These are phyloP conservation scores for Rhabdornis inornatus DNA, from an alignment of 2,113 vertebrate species.

Conservation along the genomic window DNA sequence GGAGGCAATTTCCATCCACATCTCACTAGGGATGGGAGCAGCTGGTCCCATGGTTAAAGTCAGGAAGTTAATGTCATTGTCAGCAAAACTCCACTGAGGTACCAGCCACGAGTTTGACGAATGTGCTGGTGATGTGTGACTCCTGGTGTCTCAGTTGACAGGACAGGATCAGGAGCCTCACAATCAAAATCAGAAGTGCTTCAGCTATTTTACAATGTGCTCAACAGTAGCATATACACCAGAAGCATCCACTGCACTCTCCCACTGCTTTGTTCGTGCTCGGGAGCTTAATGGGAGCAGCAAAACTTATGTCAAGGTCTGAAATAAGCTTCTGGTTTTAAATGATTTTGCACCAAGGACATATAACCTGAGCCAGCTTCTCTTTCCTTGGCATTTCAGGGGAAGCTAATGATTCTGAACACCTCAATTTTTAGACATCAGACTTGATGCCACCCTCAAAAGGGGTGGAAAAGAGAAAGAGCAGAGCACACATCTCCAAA, in stretches of 20 bases:
- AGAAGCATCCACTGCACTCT: background rate
- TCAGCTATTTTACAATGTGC: background rate
- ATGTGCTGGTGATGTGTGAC: background rate
- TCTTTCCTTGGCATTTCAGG: background rate
- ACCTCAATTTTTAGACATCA: background rate
- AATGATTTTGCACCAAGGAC: background rate
- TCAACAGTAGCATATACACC: accelerated
- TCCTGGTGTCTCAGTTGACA: background rate
- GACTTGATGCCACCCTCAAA: background rate
- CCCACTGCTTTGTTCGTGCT: background rate
- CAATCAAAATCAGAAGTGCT: background rate
- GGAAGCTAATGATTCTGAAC: background rate
- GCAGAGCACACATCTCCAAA: background rate
- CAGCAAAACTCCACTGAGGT: background rate
- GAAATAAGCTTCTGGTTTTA: background rate
- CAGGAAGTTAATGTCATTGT: background rate
- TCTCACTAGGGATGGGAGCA: background rate
- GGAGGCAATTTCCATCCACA: background rate
- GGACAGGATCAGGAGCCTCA: background rate
- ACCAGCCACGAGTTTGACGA: background rate
- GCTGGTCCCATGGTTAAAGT: background rate
- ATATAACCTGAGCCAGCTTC: background rate
- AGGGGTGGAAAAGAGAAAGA: background rate
- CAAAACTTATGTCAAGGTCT: background rate
- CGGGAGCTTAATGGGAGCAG: background rate